phyloP scores from a whole-genome alignment of 2,888 invertebrate genomes.

The Melipona bicolor region DNA sequence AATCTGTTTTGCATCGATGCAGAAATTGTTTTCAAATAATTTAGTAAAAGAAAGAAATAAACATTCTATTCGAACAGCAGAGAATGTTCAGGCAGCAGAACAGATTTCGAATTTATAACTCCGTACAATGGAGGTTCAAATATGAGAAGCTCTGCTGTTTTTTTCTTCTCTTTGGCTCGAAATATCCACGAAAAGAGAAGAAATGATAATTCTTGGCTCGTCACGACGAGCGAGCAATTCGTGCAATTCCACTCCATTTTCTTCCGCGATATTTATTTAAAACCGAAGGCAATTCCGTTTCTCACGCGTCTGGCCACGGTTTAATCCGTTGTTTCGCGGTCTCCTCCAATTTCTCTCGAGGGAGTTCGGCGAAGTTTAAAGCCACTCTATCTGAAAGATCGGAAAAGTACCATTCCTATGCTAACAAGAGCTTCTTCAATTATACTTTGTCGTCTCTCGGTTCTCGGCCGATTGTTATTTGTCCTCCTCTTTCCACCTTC shows the following conservation, averaged over 20 bases:
- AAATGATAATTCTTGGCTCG: constrained; percentile 30
- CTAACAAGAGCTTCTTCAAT: constrained; percentile 69
- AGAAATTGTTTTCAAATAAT: too few species aligned
- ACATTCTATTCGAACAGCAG: too few species aligned
- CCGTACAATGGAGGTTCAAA: too few species aligned
- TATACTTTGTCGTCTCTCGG: constrained; percentile 57
- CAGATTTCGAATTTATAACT: too few species aligned
- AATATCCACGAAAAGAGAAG: not conserved
- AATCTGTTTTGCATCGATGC: too few species aligned
- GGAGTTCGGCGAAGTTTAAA: constrained; percentile 65
- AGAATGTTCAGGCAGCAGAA: too few species aligned
- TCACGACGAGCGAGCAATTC: constrained; percentile 47
- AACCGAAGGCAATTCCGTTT: constrained; percentile 52
- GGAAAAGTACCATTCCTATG: constrained; percentile 71
- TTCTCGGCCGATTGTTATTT: constrained; percentile 62
- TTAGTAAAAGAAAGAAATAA: too few species aligned
- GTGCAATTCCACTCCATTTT: constrained; percentile 41
- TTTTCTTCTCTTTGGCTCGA: constrained; percentile 36
- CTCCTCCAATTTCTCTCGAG: constrained; percentile 56
- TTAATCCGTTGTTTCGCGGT: constrained; percentile 50
- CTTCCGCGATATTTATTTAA: constrained; percentile 65
- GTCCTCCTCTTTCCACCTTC: constrained; percentile 46
- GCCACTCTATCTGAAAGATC: constrained; percentile 61
- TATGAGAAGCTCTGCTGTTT: too few species aligned
- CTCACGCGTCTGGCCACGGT: constrained; percentile 31